Evolutionary conservation across 2,888 invertebrate species (phyloP).

Genomic region (Helicoverpa assulta): DNA sequence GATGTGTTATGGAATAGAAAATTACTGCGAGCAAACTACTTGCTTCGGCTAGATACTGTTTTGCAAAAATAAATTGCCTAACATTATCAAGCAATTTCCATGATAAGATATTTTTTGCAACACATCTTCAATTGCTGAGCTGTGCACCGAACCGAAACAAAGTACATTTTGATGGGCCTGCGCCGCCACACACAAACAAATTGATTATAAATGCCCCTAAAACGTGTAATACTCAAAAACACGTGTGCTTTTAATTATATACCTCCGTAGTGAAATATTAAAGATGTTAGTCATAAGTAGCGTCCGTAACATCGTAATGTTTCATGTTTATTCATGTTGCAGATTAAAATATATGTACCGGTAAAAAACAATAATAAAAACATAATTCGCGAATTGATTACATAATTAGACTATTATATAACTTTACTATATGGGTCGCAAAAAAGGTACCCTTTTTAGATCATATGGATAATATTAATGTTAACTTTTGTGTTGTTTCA

Average conservation of each 20-base stretch:
- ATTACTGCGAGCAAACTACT: background rate
- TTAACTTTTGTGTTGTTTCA: slow-evolving; percentile 72
- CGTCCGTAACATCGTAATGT: background rate
- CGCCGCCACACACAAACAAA: slow-evolving; percentile 8
- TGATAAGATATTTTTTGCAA: slow-evolving; percentile 31
- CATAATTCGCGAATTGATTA: background rate
- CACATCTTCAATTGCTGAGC: slow-evolving; percentile 14
- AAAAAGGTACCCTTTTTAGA: background rate
- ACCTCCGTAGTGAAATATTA: background rate
- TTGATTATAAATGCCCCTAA: slow-evolving; percentile 27
- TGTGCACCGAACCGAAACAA: slow-evolving; percentile 24
- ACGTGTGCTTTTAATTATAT: slow-evolving; percentile 14
- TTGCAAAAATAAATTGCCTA: slow-evolving; percentile 1
- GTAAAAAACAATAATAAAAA: background rate
- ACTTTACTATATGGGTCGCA: background rate
- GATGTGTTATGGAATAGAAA: background rate
- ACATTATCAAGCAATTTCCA: slow-evolving; percentile 21
- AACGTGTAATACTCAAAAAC: slow-evolving; percentile 8
- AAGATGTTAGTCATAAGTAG: background rate
- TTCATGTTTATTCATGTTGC: slow-evolving; percentile 7
- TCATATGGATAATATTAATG: background rate
- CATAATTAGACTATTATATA: background rate
- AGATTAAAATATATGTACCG: background rate
- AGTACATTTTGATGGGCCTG: slow-evolving; percentile 33
- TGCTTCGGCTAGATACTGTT: background rate